Conservation (phyloP, 2,888 invertebrate species). For the Sympetrum striolatum region DNA sequence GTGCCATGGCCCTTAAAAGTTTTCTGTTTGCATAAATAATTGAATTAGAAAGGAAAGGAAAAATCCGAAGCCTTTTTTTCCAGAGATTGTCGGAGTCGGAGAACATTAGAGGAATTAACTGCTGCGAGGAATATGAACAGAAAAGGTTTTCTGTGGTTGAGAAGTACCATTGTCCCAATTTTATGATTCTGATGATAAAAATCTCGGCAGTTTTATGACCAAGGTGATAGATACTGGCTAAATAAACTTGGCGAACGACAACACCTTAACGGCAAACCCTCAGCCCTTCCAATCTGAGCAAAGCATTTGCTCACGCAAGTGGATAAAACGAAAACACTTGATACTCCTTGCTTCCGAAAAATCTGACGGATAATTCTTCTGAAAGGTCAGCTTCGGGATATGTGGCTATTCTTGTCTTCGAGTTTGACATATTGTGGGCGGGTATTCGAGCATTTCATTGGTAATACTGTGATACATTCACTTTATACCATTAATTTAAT, state of each 20-base stretch:
- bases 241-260: constrained; percentile 31
- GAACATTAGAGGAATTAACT: neutral
- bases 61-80: neutral
- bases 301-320: neutral
- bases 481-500: no score
- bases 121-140: neutral
- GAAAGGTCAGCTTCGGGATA: no score
- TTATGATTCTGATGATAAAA: constrained; percentile 21
- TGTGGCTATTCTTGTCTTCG: neutral
- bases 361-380: neutral
- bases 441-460: no score
- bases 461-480: no score
- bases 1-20: neutral
- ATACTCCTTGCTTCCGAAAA: neutral
- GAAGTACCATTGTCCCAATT: neutral
- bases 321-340: neutral
- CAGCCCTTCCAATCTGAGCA: neutral
- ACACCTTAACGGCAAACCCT: neutral
- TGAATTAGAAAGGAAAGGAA: constrained; percentile 12
- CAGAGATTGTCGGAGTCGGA: neutral
- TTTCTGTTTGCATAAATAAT: constrained; percentile 21
- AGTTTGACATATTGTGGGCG: neutral
- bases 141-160: neutral
- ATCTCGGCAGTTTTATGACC: constrained; percentile 38
- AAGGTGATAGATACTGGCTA: constrained; percentile 26